phyloP scores from a whole-genome alignment of 2,113 vertebrate species.

The Aldabrachelys gigantea region DNA sequence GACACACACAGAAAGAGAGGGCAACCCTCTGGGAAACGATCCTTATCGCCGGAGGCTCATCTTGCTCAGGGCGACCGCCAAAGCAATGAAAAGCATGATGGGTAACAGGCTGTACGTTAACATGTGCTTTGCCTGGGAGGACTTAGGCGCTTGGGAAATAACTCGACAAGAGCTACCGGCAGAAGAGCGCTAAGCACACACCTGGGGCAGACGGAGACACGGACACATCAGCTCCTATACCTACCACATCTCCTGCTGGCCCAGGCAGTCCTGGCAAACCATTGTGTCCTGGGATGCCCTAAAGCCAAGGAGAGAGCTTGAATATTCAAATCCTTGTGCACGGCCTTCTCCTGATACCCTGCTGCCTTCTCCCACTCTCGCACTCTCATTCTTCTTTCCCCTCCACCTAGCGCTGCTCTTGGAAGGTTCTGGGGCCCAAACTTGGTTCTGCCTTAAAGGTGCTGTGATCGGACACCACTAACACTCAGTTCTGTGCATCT shows the following conservation, averaged over 20 bases:
- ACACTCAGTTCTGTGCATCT: not conserved
- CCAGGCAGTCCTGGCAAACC: constrained; percentile 91
- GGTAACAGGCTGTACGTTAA: not conserved
- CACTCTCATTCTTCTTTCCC: not conserved
- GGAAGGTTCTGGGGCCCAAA: not conserved
- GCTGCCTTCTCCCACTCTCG: not conserved
- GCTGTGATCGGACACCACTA: not conserved
- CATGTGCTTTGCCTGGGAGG: not conserved
- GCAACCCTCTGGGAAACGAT: not conserved
- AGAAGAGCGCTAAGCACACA: not conserved
- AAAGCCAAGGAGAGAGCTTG: constrained; percentile 79
- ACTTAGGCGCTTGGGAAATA: not conserved
- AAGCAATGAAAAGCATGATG: not conserved
- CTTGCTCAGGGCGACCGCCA: not conserved
- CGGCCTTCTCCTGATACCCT: not conserved
- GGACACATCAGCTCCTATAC: constrained; percentile 62
- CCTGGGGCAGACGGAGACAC: not conserved
- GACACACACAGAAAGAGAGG: not conserved
- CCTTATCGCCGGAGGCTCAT: not conserved
- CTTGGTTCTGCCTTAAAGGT: not conserved
- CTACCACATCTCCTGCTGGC: constrained; percentile 86
- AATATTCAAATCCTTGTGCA: not conserved
- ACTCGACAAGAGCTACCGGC: not conserved
- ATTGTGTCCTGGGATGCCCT: constrained; percentile 94
- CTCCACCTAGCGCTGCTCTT: not conserved